Evolutionary conservation across 2,888 invertebrate genomes (phyloP), one percentile per base, ranked within the genome.

Genomic region (Mythimna ferrago): DNA sequence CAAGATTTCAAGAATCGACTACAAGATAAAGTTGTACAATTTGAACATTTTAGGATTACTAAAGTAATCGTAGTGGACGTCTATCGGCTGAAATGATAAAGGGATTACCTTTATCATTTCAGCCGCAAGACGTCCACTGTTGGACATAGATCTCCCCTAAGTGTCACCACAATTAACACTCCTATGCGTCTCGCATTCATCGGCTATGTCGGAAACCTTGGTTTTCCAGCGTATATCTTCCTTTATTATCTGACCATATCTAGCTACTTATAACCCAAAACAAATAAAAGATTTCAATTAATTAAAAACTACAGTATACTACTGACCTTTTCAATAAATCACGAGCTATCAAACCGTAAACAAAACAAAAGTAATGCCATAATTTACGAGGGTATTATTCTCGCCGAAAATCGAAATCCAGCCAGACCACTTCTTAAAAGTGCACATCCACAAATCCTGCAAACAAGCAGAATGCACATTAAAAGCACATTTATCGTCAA

Each of bases 401-500:
- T 67, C 41, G 61, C 65, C 65, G 3, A 69, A 77, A 77, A 69
- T 66, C 69, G 61, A 62, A 58, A 80, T 68, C 62, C 71, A 63
- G 65, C n/a, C 54, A 77, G 26, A 68, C 82, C 82, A 82, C 73
- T 82, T 64, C 76, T 76, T 76, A 77, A 84, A 84, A 84, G 66
- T 84, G 76, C 80, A 84, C 76, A 81, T 80, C 73, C 79, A 81
- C 76, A 85, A 82, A 79, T 81, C 73, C 79, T 67, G 66, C 82
- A 82, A 78, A 82, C 79, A 78, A 81, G 69, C 83, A 78, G 79
- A 83, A 83, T 86, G 83, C 82, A 82, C 80, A 87, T 85, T 85
- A 83, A 88, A 86, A 86, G 80, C 82, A 83, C 83, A 88, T 88
- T 88, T 86, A 81, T 85, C 84, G 83, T 88, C 78, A 86, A 86